Evolutionary conservation across 2,113 vertebrate genomes (phyloP), one percentile per base, ranked within the genome.

Genomic region (Strigops habroptila): DNA sequence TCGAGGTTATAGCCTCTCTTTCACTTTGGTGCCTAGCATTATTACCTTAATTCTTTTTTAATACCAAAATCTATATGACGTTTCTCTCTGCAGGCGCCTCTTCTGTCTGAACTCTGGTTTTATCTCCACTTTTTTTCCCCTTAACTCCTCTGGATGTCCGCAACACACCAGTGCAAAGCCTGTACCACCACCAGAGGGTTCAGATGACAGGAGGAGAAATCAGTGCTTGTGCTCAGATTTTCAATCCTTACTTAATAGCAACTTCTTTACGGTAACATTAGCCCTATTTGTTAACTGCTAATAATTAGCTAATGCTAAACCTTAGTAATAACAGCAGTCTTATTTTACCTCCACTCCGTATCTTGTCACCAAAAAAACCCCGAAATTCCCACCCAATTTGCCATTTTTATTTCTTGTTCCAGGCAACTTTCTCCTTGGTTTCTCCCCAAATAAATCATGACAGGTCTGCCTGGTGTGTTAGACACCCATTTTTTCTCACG

Each of bases 1-100:
- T 4, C 71, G 73, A 96, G 78, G 78, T 86, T 86, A 91, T 51
- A 93, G 81, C 82, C 73, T 80, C 60, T 71, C 53, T 80, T 90
- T 95, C 82, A n/a, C 23, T 96, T 91, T 79, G 18, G 39, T 76
- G 63, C 86, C 95, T 80, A 91, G 57, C 53, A 83, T 91, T 65
- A 91, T 82, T 86, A 90, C 35, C 74, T 97, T 94, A 80, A 46
- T 33, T 59, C 85, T 91, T 95, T 92, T 92, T 93, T 74, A 85
- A 78, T 74, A 84, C 15, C 67, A 64, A 95, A 97, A 93, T 90
- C 77, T 74, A 18, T 51, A 88, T 30, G 55, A 88, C 85, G 95
- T 74, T 95, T 95, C 74, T 60, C 67, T 96, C 84, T 89, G 39
- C 55, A 68, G 90, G 55, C 73, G 41, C 60, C 53, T 95, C 68